These are phyloP conservation scores for Zoanthus sociatus DNA, from an alignment of 92 coral and sea anemone species.

Conservation along the genomic window DNA sequence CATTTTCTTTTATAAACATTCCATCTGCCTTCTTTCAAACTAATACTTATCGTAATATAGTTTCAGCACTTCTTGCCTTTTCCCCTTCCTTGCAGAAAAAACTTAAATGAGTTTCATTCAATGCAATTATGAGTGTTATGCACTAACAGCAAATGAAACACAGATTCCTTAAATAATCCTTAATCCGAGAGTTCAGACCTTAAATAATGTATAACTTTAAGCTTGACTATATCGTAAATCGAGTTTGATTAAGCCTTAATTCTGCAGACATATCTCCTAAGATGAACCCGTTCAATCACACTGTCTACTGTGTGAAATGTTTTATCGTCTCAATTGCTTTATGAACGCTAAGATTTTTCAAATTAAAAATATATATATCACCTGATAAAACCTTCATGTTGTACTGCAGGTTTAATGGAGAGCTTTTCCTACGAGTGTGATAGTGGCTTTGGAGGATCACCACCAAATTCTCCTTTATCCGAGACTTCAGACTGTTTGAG, in stretches of 20 bases:
- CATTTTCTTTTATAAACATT: too few relatives aligned
- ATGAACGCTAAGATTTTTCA: neutral
- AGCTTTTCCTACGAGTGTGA: neutral
- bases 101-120: too few relatives aligned
- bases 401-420: neutral
- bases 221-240: neutral
- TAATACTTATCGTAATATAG: too few relatives aligned
- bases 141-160: too few relatives aligned
- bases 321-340: neutral
- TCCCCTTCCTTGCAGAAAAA: too few relatives aligned
- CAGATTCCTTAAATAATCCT: neutral
- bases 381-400: neutral
- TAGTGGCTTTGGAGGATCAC: conserved; percentile 14
- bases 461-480: neutral
- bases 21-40: too few relatives aligned
- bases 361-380: neutral
- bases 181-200: neutral
- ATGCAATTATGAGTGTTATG: too few relatives aligned
- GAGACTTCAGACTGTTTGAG: neutral
- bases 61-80: too few relatives aligned
- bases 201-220: neutral
- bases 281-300: too few relatives aligned
- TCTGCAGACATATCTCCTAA: neutral
- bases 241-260: neutral
- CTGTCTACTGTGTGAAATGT: too few relatives aligned